Conservation (phyloP, 2,113 vertebrate species). For the Strigops habroptila region DNA sequence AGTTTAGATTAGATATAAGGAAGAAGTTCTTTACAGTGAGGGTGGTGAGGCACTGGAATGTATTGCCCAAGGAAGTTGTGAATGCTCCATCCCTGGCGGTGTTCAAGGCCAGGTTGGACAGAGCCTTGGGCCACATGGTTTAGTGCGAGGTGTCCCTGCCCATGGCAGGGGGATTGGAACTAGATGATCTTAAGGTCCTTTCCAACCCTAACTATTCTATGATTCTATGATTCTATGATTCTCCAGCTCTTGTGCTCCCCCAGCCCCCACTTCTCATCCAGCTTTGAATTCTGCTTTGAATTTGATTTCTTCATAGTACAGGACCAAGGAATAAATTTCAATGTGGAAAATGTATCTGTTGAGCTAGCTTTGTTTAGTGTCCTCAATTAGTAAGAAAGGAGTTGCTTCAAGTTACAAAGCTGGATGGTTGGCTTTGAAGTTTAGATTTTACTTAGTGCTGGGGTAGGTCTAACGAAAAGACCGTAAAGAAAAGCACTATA, state of each 20-base stretch:
- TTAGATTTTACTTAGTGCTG: not conserved
- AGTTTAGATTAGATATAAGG: too few relatives aligned
- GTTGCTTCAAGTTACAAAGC: not conserved
- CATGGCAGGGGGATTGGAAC: too few relatives aligned
- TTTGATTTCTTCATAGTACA: not conserved
- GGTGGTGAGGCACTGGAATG: too few relatives aligned
- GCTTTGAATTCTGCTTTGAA: not conserved
- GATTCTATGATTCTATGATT: too few relatives aligned
- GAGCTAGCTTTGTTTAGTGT: not conserved
- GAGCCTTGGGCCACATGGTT: too few relatives aligned
- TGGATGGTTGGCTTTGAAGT: not conserved
- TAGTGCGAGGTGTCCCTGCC: too few relatives aligned
- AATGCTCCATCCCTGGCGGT: too few relatives aligned
- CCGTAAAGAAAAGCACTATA: not conserved
- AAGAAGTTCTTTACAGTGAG: too few relatives aligned
- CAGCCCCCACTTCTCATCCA: fast-evolving
- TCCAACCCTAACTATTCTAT: too few relatives aligned
- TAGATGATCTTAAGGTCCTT: too few relatives aligned
- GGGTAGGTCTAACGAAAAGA: not conserved
- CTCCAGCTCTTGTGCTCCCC: not conserved
- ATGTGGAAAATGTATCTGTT: not conserved
- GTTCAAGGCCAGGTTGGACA: too few relatives aligned
- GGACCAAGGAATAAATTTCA: not conserved
- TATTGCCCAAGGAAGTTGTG: too few relatives aligned
- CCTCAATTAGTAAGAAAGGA: not conserved